Percentiles rank a stretch among this genome's conserved stretches.
These are phyloP conservation scores for Oxygymnocypris stewartii DNA, from an alignment of 2,113 vertebrate genomes.

Conservation along the genomic window DNA sequence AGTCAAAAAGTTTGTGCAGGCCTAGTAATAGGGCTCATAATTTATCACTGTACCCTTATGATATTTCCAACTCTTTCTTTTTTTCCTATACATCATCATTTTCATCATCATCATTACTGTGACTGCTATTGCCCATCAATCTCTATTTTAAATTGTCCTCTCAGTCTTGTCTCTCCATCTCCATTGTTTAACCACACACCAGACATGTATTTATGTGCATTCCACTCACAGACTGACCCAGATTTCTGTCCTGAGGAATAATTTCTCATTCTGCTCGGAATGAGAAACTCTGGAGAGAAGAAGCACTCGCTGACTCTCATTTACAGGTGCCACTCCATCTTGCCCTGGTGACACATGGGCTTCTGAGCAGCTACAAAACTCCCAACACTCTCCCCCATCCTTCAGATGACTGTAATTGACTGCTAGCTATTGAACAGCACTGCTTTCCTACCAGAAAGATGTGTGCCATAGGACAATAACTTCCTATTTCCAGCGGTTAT, in stretches of 20 bases:
- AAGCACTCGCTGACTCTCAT: constrained; percentile 19
- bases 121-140: background rate
- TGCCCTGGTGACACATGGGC: constrained; percentile 34
- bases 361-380: constrained; percentile 46
- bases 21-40: background rate
- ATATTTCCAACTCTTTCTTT: background rate
- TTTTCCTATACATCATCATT: background rate
- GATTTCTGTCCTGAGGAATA: constrained; percentile 25
- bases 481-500: background rate
- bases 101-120: background rate
- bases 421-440: constrained; percentile 45
- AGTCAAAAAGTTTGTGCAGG: background rate
- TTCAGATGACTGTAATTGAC: constrained; percentile 59
- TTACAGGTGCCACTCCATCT: constrained; percentile 34
- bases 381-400: constrained; percentile 50
- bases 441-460: background rate
- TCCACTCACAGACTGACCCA: constrained; percentile 32
- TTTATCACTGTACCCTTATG: background rate
- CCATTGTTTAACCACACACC: background rate
- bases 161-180: constrained; percentile 6
- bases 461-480: constrained; percentile 14
- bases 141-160: background rate
- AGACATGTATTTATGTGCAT: background rate
- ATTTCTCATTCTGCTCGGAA: background rate
- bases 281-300: constrained; percentile 12